Evolutionary conservation across 2,113 vertebrate species (phyloP).

Genomic region (Dicaeum eximium): DNA sequence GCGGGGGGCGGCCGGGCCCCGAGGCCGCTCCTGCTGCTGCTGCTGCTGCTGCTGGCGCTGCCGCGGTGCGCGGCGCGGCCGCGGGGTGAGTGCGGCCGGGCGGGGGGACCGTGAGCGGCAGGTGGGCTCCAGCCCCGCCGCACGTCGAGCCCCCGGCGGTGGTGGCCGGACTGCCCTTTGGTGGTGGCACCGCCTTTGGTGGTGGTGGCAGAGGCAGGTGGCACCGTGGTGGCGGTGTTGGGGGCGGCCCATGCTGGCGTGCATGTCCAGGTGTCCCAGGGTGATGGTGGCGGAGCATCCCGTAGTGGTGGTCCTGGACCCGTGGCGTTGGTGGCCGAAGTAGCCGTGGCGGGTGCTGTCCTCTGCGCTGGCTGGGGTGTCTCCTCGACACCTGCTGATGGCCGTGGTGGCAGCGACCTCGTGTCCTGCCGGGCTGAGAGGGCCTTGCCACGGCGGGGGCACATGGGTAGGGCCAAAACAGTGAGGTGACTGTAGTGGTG

Average conservation of each 20-base stretch:
- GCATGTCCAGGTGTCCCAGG: rapidly evolving
- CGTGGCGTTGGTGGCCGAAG: not conserved
- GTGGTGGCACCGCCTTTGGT: no score
- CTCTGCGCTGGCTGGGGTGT: not conserved
- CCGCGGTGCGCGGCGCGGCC: not conserved
- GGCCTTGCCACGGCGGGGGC: not conserved
- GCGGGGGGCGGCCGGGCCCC: not conserved
- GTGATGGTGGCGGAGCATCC: not conserved
- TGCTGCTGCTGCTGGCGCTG: not conserved
- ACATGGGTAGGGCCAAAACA: not conserved
- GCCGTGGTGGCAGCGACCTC: not conserved
- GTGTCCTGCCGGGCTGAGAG: not conserved
- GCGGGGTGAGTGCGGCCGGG: not conserved
- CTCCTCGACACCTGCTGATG: not conserved
- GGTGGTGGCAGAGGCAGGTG: no score
- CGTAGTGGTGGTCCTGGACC: not conserved
- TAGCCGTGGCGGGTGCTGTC: no score
- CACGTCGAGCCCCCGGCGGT: rapidly evolving
- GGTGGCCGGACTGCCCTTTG: no score
- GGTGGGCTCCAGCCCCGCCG: not conserved
- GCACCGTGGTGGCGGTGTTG: not conserved
- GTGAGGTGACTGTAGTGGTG: not conserved
- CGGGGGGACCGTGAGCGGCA: rapidly evolving
- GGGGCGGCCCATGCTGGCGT: not conserved
- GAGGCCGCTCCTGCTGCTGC: not conserved